A percentile compares a stretch with the other conserved stretches of the same genome.
Conservation (phyloP, 2,797 vertebrate species). For the Neomorphus geoffroyi region DNA sequence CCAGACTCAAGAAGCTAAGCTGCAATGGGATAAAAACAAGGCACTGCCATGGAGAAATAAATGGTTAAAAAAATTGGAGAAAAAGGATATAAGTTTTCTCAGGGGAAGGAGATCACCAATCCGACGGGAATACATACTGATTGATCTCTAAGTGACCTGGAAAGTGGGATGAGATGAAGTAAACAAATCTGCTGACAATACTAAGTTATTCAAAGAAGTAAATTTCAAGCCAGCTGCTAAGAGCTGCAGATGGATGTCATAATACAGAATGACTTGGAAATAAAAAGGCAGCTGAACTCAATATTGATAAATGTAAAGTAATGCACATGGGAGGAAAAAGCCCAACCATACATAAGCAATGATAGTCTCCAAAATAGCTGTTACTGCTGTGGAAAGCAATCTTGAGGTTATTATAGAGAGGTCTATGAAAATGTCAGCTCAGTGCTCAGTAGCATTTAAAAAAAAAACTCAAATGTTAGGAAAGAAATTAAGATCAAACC, state of each 20-base stretch:
- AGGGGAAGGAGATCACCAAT: not conserved
- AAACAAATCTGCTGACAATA: slow-evolving; percentile 22
- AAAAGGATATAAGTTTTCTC: not conserved
- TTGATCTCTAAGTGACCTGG: not conserved
- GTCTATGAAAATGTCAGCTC: slow-evolving; percentile 22
- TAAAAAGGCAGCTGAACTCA: slow-evolving; percentile 36
- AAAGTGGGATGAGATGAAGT: not conserved
- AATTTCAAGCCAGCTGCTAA: slow-evolving; percentile 19
- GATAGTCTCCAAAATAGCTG: not conserved
- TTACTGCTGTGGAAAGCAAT: not conserved
- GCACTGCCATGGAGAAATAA: not conserved
- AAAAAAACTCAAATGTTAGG: not conserved
- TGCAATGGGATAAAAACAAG: not conserved
- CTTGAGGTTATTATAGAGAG: slow-evolving; percentile 6
- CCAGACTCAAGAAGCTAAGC: not conserved
- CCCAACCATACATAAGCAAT: not conserved
- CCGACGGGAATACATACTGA: not conserved
- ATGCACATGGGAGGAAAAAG: slow-evolving; percentile 11
- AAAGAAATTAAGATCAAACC: not conserved
- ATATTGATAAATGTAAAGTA: slow-evolving; percentile 49
- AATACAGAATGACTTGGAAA: slow-evolving; percentile 27
- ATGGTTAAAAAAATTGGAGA: not conserved
- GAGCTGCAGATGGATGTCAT: not conserved
- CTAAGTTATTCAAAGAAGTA: not conserved
- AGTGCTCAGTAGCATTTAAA: slow-evolving; percentile 9